These are phyloP conservation scores for Drosophila pectinifera DNA, from an alignment of 1,140 invertebrate genomes.

Conservation along the genomic window DNA sequence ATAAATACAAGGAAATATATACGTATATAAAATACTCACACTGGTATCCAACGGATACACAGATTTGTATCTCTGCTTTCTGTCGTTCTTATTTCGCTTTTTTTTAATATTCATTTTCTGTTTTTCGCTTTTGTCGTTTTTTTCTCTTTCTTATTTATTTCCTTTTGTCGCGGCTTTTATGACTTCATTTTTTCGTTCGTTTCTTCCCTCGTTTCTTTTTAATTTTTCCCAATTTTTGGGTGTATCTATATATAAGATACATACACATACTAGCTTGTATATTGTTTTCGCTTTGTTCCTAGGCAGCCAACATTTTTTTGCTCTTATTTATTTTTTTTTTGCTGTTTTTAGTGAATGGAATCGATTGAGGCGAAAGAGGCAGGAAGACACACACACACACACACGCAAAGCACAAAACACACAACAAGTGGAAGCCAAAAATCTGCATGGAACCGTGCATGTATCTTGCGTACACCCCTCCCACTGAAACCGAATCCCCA, in stretches of 20 bases:
- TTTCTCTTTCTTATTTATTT: conserved; percentile 30
- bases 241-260: conserved; percentile 51
- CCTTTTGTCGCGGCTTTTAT: conserved; percentile 27
- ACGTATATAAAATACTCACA: not conserved
- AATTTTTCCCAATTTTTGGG: conserved; percentile 33
- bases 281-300: conserved; percentile 54
- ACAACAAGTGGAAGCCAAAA: conserved; percentile 66
- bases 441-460: conserved; percentile 38
- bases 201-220: conserved; percentile 16
- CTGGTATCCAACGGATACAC: conserved; percentile 36
- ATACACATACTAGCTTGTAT: conserved; percentile 9
- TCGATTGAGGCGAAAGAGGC: conserved; percentile 34
- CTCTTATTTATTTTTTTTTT: not conserved
- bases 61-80: conserved; percentile 49
- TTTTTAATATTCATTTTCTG: conserved; percentile 43
- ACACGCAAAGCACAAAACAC: conserved; percentile 8
- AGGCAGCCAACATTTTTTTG: conserved; percentile 44
- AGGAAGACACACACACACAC: conserved; percentile 17
- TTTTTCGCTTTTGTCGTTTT: conserved; percentile 22
- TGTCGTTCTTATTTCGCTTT: conserved; percentile 24
- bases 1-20: not conserved
- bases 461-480: conserved; percentile 13
- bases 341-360: conserved; percentile 36
- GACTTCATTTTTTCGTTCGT: conserved; percentile 35
- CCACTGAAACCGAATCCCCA: not conserved